Conservation (phyloP, 1,140 invertebrate species). For the Hyles vespertilio region DNA sequence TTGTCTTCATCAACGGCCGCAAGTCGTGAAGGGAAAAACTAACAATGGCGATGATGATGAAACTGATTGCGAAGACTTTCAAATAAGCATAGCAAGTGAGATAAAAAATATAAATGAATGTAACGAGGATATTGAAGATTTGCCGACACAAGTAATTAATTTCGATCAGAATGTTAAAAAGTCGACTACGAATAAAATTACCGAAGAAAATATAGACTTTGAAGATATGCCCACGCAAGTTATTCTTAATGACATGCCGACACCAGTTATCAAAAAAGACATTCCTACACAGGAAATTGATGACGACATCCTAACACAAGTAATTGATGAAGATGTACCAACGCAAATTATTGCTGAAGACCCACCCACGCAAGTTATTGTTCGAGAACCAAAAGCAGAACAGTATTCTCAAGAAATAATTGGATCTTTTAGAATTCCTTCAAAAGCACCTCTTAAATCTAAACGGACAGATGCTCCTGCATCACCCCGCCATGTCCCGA, state of each 20-base stretch:
- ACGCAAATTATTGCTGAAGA: constrained; percentile 35
- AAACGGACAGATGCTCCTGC: constrained; percentile 25
- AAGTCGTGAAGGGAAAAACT: constrained; percentile 5
- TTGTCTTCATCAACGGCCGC: background rate
- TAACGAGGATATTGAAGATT: constrained; percentile 28
- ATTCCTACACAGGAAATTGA: background rate
- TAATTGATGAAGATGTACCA: constrained; percentile 33
- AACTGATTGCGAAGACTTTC: background rate
- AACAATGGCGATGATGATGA: constrained; percentile 4
- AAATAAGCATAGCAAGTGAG: no score
- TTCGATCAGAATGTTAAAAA: constrained; percentile 1
- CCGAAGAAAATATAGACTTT: constrained; percentile 8
- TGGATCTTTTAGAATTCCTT: constrained; percentile 48
- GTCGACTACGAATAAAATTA: no score
- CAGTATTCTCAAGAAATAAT: constrained; percentile 15
- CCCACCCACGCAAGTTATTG: constrained; percentile 11
- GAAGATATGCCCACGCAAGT: constrained; percentile 45
- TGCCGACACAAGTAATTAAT: constrained; percentile 15
- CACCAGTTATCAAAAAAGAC: constrained; percentile 15
- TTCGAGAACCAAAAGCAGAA: constrained; percentile 1
- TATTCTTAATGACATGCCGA: constrained; percentile 15
- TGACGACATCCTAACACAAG: background rate
- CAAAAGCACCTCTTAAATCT: constrained; percentile 28
- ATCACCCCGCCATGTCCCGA: constrained; percentile 13
- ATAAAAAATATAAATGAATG: constrained; percentile 1